Base-by-base conservation (phyloP, 2,888 invertebrate genomes). In the Sicus ferrugineus region DNA sequence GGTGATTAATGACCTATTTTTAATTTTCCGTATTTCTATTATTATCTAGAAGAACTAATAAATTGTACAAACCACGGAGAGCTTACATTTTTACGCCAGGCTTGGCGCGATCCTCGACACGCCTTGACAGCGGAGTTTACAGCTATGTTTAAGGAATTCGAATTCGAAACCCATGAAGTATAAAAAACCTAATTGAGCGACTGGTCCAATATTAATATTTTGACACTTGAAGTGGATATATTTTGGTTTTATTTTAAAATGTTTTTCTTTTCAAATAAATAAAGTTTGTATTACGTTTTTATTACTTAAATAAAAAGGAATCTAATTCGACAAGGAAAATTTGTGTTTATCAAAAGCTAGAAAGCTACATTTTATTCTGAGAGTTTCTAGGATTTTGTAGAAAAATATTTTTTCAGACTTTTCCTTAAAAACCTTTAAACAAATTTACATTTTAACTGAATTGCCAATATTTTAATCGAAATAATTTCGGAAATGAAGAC, bases 81-180 rank as follows among this genome's bases (percentile, higher is more conserved):
- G 21, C 38, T 68, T 14, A 26, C n/a, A 14, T 19, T 38, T 5
- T 28, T 68, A 28, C 62, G 68, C 9, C 38, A 62, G 11, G 52
- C 62, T 14, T 68, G 68, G 68, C 68, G 48, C 2, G 50, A 19
- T 5, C 68, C 68, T 26, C 19, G 42, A 6, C 68, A 68, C 23
- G 68, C 68, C 6, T 54, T 68, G 26, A 68, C 68, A 23, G 6
- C 9, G 26, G 62, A 68, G 56, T 68, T 68, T 38, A 54, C 14
- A 14, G 11, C 26, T 11, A 54, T 68, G 62, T 68, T 68, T 21
- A 38, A 52, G 19, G 62, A 68, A 2, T 68, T 68, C 42, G 21
- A 68, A 14, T 34, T 54, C 28, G 68, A 68, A n/a, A 68, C 68
- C n/a, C 28, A 3, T 2, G 67, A 67, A 30, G 31, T 67, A 23